These are phyloP conservation scores for Dolichallabes microphthalmus DNA, from an alignment of 2,113 vertebrate genomes.

Conservation along the genomic window DNA sequence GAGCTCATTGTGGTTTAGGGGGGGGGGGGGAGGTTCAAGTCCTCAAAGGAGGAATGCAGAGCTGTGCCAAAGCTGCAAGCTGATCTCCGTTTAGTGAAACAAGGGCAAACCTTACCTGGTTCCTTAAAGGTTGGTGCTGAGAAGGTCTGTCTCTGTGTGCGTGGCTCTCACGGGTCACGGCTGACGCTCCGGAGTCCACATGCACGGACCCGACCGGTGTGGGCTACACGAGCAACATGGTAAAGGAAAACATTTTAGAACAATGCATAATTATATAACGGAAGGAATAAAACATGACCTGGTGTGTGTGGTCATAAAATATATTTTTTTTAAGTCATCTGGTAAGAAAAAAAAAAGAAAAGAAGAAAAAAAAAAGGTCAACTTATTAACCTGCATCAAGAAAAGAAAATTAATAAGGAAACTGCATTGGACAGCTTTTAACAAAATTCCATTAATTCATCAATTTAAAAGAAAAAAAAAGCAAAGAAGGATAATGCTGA, in stretches of 20 bases:
- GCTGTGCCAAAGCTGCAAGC: conserved; percentile 4
- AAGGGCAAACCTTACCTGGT: conserved; percentile 78
- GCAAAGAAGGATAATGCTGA: no score
- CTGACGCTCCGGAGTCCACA: conserved; percentile 89
- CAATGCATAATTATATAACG: neutral
- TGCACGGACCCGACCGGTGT: conserved; percentile 94
- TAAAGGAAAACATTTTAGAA: neutral
- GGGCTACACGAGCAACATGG: conserved; percentile 71
- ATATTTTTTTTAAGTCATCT: no score
- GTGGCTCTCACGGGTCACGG: conserved; percentile 89
- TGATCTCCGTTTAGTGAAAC: neutral
- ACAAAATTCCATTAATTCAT: no score
- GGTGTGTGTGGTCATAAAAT: neutral
- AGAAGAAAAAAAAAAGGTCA: no score
- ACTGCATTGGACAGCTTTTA: no score
- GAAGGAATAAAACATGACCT: neutral
- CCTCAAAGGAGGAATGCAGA: conserved; percentile 2
- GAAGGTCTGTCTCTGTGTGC: conserved; percentile 87
- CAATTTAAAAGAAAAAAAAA: no score
- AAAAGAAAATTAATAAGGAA: no score
- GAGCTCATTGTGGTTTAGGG: conserved; percentile 12
- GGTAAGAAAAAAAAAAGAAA: no score
- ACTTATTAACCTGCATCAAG: no score
- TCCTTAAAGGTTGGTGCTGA: conserved; percentile 86
- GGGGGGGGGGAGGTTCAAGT: no score